These are phyloP conservation scores for Drosophila anomalata DNA, from an alignment of 2,888 invertebrate genomes.

Conservation along the genomic window DNA sequence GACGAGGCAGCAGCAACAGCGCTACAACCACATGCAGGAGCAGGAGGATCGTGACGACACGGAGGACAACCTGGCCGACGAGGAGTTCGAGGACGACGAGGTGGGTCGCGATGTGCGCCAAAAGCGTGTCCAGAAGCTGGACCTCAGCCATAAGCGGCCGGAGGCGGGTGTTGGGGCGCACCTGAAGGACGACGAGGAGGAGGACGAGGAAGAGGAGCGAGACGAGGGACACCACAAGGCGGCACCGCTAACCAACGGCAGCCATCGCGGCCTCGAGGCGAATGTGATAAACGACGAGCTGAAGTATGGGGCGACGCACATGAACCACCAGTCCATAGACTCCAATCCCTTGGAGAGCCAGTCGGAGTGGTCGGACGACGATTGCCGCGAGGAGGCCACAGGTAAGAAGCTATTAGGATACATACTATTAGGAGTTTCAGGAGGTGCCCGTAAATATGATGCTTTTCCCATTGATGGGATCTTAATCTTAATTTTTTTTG, in stretches of 20 bases:
- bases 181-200: slow-evolving; percentile 50
- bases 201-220: slow-evolving; percentile 55
- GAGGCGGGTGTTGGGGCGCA: slow-evolving; percentile 27
- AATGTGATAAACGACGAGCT: slow-evolving; percentile 84
- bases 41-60: slow-evolving; percentile 82
- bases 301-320: slow-evolving; percentile 84
- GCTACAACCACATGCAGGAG: slow-evolving; percentile 70
- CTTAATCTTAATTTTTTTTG: no score
- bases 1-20: slow-evolving; percentile 59
- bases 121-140: slow-evolving; percentile 62
- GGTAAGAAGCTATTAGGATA: slow-evolving; percentile 72
- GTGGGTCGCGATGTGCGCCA: slow-evolving; percentile 81
- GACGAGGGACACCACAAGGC: slow-evolving; percentile 56
- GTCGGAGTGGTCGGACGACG: slow-evolving; percentile 92
- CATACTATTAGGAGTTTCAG: no score
- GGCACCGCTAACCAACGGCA: slow-evolving; percentile 50
- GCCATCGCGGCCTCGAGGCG: slow-evolving; percentile 71
- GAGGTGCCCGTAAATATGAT: no score
- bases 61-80: slow-evolving; percentile 83
- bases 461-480: no score
- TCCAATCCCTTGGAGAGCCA: slow-evolving; percentile 87
- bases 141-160: slow-evolving; percentile 11
- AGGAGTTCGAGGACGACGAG: slow-evolving; percentile 83
- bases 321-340: slow-evolving; percentile 83
- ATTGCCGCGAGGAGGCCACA: slow-evolving; percentile 87